Conservation (phyloP, 2,113 vertebrate genomes). For the Panurus biarmicus region DNA sequence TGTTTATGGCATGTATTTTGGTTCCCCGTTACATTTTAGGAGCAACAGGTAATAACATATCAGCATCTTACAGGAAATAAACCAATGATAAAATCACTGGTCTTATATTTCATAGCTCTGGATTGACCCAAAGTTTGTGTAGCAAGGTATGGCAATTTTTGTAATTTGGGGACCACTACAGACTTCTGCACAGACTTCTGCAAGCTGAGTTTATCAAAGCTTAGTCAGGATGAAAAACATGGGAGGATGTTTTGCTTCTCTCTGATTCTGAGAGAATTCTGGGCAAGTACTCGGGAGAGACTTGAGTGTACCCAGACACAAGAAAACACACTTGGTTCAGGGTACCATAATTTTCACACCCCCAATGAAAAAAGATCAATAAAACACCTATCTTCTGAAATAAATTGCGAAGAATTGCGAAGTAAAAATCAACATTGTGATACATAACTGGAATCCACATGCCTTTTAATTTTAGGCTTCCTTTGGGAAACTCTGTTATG, state of each 20-base stretch:
- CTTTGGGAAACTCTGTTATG: not conserved
- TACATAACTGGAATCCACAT: not conserved
- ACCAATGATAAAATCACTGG: not conserved
- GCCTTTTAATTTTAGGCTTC: not conserved
- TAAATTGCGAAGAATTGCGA: not conserved
- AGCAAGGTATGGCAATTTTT: not conserved
- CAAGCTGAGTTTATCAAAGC: not conserved
- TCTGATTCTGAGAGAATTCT: not conserved
- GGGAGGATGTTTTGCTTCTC: not conserved
- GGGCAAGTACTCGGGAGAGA: not conserved
- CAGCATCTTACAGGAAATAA: not conserved
- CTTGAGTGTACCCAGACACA: not conserved
- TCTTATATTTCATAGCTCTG: not conserved
- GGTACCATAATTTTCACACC: not conserved
- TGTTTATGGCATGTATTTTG: not conserved
- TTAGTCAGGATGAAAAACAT: not conserved
- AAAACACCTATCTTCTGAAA: not conserved
- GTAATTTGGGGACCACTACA: not conserved
- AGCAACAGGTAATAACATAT: not conserved
- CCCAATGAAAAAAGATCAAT: not conserved
- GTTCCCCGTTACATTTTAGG: rapidly evolving
- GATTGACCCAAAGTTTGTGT: not conserved
- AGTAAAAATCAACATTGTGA: not conserved
- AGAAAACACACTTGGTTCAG: not conserved
- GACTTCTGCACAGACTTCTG: not conserved